Conservation (phyloP, 2,797 vertebrate genomes). For the Pipistrellus nathusii region DNA sequence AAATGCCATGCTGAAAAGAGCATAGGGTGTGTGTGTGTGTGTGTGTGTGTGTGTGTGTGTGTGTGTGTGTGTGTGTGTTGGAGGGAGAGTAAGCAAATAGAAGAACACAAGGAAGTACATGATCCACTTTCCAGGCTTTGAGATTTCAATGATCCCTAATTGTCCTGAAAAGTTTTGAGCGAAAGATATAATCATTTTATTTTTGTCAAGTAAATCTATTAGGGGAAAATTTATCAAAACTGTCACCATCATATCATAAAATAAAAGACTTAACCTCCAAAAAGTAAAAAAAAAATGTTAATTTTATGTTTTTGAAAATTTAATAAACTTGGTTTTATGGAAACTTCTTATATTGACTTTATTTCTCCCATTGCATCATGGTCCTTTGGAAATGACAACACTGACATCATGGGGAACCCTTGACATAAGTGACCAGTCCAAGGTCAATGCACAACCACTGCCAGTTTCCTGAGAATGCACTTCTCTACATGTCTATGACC, state of each 20-base stretch:
- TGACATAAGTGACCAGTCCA: background rate
- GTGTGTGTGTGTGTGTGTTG: no score
- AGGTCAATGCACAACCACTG: background rate
- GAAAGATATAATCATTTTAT: background rate
- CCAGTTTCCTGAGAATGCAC: background rate
- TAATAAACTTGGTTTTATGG: conserved; percentile 15
- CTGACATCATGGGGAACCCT: background rate
- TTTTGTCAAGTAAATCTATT: conserved; percentile 51
- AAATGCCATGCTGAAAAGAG: background rate
- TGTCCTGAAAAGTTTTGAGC: background rate
- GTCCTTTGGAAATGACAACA: background rate
- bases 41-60: background rate
- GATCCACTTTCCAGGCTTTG: conserved; percentile 23
- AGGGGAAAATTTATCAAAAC: background rate
- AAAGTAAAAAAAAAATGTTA: background rate
- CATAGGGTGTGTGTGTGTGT: background rate
- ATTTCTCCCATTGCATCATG: background rate
- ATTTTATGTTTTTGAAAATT: background rate
- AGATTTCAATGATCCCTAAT: conserved; percentile 7
- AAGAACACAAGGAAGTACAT: background rate
- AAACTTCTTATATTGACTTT: conserved; percentile 12
- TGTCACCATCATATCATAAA: background rate
- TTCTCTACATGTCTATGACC: background rate
- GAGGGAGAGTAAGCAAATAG: background rate
- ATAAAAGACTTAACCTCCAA: conserved; percentile 27